Conservation (phyloP, 2,113 vertebrate species). For the Bungarus multicinctus region DNA sequence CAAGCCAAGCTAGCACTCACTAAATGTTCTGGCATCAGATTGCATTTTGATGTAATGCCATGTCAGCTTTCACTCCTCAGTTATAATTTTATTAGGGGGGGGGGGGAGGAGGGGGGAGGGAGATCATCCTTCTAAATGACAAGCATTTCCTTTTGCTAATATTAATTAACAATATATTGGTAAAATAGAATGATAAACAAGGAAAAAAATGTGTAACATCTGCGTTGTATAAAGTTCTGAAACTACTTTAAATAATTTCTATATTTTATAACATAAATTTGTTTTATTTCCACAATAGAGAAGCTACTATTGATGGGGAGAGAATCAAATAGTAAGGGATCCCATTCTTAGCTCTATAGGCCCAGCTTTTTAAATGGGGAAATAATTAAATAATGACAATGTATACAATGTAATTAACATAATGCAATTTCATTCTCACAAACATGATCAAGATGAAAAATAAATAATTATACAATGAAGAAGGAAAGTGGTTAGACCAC, state of each 20-base stretch:
- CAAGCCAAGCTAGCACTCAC: conserved; percentile 59
- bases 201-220: not conserved
- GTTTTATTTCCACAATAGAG: not conserved
- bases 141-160: conserved; percentile 20
- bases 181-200: not conserved
- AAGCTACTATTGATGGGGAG: conserved; percentile 8
- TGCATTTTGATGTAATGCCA: conserved; percentile 59
- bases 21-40: conserved; percentile 59
- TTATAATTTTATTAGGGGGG: conserved; percentile 42
- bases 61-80: conserved; percentile 56
- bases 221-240: conserved; percentile 5
- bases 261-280: conserved; percentile 22
- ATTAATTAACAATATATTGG: not conserved
- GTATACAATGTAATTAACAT: not conserved
- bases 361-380: conserved; percentile 43
- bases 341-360: conserved; percentile 30
- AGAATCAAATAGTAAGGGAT: conserved; percentile 30
- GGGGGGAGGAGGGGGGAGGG: conserved; percentile 17
- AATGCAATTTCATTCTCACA: conserved; percentile 20
- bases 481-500: conserved; percentile 33
- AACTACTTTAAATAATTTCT: not conserved
- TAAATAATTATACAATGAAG: not conserved
- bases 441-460: conserved; percentile 16
- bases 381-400: conserved; percentile 42
- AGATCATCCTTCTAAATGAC: conserved; percentile 39